A percentile compares a stretch with the other conserved stretches of the same genome.
Conservation (phyloP, 2,888 invertebrate species). For the Troides oblongomaculatus region DNA sequence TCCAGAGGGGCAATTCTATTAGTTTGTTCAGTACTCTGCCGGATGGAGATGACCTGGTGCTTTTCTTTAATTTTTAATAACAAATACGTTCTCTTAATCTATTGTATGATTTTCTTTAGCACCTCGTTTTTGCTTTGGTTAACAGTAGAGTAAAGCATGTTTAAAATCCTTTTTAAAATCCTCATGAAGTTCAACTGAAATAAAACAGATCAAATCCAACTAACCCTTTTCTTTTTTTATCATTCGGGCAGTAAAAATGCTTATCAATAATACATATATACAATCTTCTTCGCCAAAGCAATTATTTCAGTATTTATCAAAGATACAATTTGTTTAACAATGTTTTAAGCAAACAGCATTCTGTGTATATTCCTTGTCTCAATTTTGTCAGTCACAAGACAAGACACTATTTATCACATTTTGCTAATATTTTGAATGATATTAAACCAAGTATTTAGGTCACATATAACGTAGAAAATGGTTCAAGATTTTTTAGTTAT, state of each 20-base stretch:
- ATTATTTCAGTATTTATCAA: slow-evolving; percentile 9
- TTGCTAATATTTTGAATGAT: neutral
- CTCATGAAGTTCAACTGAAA: too few species aligned
- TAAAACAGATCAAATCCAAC: too few species aligned
- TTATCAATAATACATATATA: neutral
- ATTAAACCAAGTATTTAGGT: neutral
- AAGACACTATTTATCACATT: neutral
- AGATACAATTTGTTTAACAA: neutral
- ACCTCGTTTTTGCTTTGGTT: too few species aligned
- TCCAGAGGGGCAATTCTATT: too few species aligned
- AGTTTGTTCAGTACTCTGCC: too few species aligned
- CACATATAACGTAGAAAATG: neutral
- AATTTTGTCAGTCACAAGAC: neutral
- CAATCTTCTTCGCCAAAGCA: neutral
- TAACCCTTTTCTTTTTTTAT: neutral
- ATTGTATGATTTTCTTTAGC: too few species aligned
- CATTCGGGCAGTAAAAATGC: neutral
- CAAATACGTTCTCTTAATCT: too few species aligned
- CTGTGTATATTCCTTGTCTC: neutral
- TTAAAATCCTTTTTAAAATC: too few species aligned
- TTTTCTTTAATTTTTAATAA: too few species aligned
- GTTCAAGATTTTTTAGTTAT: too few species aligned
- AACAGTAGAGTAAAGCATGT: too few species aligned
- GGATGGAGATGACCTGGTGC: too few species aligned
- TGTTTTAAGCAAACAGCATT: neutral